phyloP scores from a whole-genome alignment of 2,113 vertebrate genomes.

The Falcunculus frontatus region DNA sequence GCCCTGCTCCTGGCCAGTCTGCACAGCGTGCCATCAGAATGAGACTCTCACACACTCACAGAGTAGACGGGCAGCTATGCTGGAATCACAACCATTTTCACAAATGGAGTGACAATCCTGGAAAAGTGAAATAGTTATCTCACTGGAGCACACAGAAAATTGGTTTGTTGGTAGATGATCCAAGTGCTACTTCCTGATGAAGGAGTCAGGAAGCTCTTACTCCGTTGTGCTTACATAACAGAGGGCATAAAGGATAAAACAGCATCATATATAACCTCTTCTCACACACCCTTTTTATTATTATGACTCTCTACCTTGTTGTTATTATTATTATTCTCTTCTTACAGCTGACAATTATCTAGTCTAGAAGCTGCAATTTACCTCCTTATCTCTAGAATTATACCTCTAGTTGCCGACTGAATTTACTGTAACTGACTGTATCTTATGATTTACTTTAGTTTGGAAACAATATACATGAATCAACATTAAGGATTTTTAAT shows the following conservation, averaged over 20 bases:
- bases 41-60: not conserved
- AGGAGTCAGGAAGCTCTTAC: not conserved
- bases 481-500: not conserved
- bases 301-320: not conserved
- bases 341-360: not conserved
- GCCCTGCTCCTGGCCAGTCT: not conserved
- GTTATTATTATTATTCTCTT: not conserved
- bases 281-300: not conserved
- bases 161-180: not conserved
- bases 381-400: not conserved
- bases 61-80: not conserved
- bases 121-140: not conserved
- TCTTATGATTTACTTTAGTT: not conserved
- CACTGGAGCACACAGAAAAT: not conserved
- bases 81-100: not conserved
- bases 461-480: not conserved
- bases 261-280: not conserved
- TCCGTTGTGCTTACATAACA: not conserved
- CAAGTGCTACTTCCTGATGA: not conserved
- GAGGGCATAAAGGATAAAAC: constrained; percentile 34
- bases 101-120: not conserved
- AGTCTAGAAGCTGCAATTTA: not conserved
- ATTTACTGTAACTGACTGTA: not conserved
- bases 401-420: not conserved
- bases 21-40: not conserved